phyloP scores from a whole-genome alignment of 2,797 vertebrate species.

The Rhodeus uyekii region DNA sequence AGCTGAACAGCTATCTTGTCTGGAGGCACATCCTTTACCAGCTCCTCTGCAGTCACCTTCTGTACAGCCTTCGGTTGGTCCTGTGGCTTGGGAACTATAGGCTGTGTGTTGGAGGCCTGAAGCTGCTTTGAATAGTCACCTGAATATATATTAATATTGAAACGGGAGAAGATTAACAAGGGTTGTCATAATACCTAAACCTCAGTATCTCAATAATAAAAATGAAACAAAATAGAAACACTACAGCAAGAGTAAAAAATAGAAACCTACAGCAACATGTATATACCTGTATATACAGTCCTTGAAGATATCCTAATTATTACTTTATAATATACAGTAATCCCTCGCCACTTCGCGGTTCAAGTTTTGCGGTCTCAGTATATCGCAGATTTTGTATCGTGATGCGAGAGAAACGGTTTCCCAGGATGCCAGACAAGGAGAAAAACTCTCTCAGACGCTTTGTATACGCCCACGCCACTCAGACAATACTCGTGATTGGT shows the following conservation, averaged over 20 bases:
- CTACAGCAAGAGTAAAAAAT: too few relatives aligned
- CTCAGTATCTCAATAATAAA: background rate
- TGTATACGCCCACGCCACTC: too few relatives aligned
- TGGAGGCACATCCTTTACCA: slow-evolving; percentile 71
- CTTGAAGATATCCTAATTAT: background rate
- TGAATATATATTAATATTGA: slow-evolving; percentile 67
- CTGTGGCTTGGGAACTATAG: slow-evolving; percentile 66
- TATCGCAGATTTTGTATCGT: too few relatives aligned
- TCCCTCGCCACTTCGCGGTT: too few relatives aligned
- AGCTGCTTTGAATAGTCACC: slow-evolving; percentile 75
- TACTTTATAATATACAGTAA: background rate
- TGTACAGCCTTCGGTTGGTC: slow-evolving; percentile 67
- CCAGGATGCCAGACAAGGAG: too few relatives aligned
- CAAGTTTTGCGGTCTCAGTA: too few relatives aligned
- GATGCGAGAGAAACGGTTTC: too few relatives aligned
- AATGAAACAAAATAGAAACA: too few relatives aligned
- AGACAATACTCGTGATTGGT: too few relatives aligned
- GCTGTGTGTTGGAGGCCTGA: slow-evolving; percentile 66
- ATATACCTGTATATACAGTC: background rate
- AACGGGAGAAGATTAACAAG: slow-evolving; percentile 4
- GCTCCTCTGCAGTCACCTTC: slow-evolving; percentile 60
- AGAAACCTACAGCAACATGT: background rate
- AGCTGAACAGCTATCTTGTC: slow-evolving; percentile 83
- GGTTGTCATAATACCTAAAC: background rate
- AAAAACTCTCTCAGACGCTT: too few relatives aligned